These are phyloP conservation scores for Cryptocheilus praepositus DNA, from an alignment of 2,888 invertebrate species.

Conservation along the genomic window DNA sequence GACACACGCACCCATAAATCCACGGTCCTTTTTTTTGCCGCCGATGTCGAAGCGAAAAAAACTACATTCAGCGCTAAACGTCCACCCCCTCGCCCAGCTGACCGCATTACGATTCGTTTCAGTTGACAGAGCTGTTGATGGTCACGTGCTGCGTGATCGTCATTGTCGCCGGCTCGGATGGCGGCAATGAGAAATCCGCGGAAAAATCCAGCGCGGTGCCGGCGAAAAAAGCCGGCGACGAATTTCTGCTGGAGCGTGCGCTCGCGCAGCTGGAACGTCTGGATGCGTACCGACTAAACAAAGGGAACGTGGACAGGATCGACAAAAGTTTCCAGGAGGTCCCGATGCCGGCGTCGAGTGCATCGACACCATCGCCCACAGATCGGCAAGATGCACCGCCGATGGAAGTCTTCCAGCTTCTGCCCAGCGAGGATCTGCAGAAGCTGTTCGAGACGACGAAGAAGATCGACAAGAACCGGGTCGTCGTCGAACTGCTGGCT, in stretches of 20 bases:
- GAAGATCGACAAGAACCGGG: slow-evolving; percentile 47
- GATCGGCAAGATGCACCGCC: slow-evolving; percentile 14
- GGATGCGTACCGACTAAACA: slow-evolving; percentile 52
- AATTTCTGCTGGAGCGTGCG: slow-evolving; percentile 49
- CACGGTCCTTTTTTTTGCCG: too few relatives aligned
- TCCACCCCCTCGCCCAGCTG: too few relatives aligned
- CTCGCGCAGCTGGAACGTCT: slow-evolving; percentile 66
- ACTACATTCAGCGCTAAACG: too few relatives aligned
- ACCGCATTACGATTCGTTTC: slow-evolving; percentile 17
- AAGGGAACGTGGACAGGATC: slow-evolving; percentile 4
- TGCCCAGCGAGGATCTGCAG: slow-evolving; percentile 34
- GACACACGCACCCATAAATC: too few relatives aligned
- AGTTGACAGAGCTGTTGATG: slow-evolving; percentile 53
- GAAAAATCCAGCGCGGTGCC: neutral
- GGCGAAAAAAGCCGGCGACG: neutral
- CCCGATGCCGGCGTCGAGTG: neutral
- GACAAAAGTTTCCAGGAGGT: neutral
- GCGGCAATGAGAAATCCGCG: neutral
- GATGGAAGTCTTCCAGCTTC: slow-evolving; percentile 24
- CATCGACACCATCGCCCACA: slow-evolving; percentile 6
- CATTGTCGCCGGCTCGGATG: slow-evolving; percentile 39
- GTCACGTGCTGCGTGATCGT: slow-evolving; percentile 48
- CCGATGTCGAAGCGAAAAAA: too few relatives aligned
- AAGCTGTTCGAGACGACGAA: slow-evolving; percentile 43
- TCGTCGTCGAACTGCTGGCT: slow-evolving; percentile 48